Conservation (phyloP, 2,888 invertebrate genomes). For the Camptogramma bilineatum region DNA sequence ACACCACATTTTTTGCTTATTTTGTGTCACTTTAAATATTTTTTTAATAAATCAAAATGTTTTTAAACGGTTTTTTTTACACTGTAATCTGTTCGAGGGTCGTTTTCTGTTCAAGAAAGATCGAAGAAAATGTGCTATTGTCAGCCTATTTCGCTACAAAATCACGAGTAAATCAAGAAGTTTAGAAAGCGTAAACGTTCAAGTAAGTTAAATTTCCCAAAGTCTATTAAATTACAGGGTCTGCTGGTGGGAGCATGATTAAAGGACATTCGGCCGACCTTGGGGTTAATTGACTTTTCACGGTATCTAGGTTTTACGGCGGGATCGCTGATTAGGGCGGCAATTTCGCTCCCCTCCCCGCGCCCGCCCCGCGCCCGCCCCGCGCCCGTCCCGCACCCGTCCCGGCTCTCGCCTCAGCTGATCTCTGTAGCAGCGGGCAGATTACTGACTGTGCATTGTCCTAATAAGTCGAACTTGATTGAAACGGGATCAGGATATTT, state of each 20-base stretch:
- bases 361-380: conserved; percentile 10
- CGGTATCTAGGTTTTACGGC: conserved; percentile 49
- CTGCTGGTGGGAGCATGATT: conserved; percentile 30
- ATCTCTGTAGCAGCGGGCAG: conserved; percentile 8
- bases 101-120: neutral
- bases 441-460: conserved; percentile 22
- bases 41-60: too few relatives aligned
- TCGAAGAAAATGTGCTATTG: neutral
- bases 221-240: conserved; percentile 29
- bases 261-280: conserved; percentile 39
- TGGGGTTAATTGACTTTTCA: conserved; percentile 50
- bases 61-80: too few relatives aligned
- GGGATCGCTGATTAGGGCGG: conserved; percentile 46
- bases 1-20: too few relatives aligned
- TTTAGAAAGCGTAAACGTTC: conserved; percentile 12
- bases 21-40: too few relatives aligned
- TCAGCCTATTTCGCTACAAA: neutral
- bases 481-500: conserved; percentile 1
- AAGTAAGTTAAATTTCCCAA: conserved; percentile 11
- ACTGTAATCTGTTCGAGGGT: too few relatives aligned
- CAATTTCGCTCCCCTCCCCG: conserved; percentile 46
- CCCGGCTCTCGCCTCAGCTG: conserved; percentile 11
- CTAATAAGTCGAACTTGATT: conserved; percentile 12
- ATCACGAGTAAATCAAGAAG: neutral
- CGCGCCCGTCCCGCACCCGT: conserved; percentile 12